Evolutionary conservation across 2,113 vertebrate genomes (phyloP).

Genomic region (Burhinus oedicnemus): DNA sequence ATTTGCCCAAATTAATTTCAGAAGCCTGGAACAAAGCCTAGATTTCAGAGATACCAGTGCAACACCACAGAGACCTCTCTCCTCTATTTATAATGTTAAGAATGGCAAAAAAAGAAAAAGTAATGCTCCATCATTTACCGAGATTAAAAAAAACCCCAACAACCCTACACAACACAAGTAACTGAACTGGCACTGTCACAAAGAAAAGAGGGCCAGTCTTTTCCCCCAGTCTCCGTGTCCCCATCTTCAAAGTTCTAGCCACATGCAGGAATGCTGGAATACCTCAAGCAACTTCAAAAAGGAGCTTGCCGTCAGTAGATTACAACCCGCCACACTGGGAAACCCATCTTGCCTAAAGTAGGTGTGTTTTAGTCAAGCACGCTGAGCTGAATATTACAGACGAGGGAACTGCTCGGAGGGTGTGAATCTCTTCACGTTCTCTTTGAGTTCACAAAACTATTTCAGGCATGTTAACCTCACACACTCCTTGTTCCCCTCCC

Average conservation of each 20-base stretch:
- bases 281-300: background rate
- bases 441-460: slow-evolving; percentile 16
- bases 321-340: background rate
- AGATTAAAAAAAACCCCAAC: background rate
- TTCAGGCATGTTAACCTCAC: slow-evolving; percentile 31
- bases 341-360: background rate
- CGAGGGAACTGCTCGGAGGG: background rate
- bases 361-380: background rate
- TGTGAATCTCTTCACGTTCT: background rate
- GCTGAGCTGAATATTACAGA: background rate
- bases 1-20: background rate
- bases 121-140: background rate
- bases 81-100: background rate
- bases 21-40: background rate
- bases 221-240: background rate
- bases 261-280: background rate
- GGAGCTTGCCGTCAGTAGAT: background rate
- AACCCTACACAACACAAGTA: background rate
- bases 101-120: background rate
- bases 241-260: background rate
- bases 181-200: background rate
- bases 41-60: background rate
- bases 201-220: background rate
- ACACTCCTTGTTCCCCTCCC: slow-evolving; percentile 15
- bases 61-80: background rate